Base-by-base conservation (phyloP, 2,797 vertebrate genomes). In the Halcyon leucocephala region DNA sequence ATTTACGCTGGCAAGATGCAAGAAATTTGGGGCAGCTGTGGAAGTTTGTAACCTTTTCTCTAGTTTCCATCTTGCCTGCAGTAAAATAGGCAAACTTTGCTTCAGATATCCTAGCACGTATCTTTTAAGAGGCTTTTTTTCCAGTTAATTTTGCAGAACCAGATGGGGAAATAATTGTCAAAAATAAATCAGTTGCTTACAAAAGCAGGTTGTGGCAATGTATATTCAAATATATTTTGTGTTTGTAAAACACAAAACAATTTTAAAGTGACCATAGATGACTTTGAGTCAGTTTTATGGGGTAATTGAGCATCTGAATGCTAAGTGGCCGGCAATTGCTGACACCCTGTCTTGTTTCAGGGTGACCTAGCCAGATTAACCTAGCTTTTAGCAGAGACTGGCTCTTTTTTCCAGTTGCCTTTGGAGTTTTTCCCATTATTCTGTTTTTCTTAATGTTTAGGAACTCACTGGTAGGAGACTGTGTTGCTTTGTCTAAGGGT, bases 401-500 rank as follows among this genome's bases (percentile, higher is more conserved):
- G 19, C 28, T 67, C 15, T 82, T 72, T 69, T 37, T 46, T 62
- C 51, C 33, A 42, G 7, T 6, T 58, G 7, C 41, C 37, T 82
- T 72, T 49, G 15, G n/a, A 54, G 21, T 16, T 66, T 73, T 72
- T 48, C 16, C 31, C 44, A 37, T 78, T 39, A 14, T 19, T 39
- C 3, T 31, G 24, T 16, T 44, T 78, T 65, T 69, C 19, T 81
- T 57, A 84, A 57, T 31, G 9, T 24, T 91, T 79, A 72, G 49
- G 71, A 54, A 98, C 99, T 99, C 97, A 99, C 99, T 98, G 89
- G 98, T 97, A 95, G 98, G 97, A 70, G 97, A 98, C 83, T 98
- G 99, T 90, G 99, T 98, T 96, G 98, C 98, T 98, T 99, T 99
- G 95, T 99, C 99, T 97, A 99, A 96, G 61, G 99, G 98, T 98